These are phyloP conservation scores for Mnemiopsis leidyi DNA, from an alignment of 37 sponge, comb jelly and placozoan species.

Conservation along the genomic window DNA sequence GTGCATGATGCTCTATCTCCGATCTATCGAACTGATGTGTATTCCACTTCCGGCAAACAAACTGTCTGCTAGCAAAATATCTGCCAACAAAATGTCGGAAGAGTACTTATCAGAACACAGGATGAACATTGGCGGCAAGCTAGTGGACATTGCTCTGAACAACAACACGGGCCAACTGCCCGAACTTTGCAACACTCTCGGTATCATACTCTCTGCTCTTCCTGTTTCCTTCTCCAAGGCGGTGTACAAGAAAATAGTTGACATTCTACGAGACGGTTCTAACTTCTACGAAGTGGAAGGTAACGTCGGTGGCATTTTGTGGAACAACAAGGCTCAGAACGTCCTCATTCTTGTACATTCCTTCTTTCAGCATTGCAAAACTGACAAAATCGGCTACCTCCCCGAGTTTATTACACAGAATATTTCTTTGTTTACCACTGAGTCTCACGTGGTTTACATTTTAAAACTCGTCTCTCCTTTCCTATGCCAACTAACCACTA, in stretches of 20 bases:
- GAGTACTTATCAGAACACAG: not conserved
- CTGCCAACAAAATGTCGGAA: not conserved
- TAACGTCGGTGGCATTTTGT: slow-evolving; percentile 1
- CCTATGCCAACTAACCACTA: not conserved
- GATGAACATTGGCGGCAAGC: slow-evolving; percentile 13
- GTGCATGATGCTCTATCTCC: slow-evolving; percentile 48
- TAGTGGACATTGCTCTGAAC: slow-evolving; percentile 29
- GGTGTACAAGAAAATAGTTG: slow-evolving; percentile 8
- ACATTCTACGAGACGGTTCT: not conserved
- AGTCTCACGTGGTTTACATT: slow-evolving; percentile 15
- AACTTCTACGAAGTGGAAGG: slow-evolving; percentile 41
- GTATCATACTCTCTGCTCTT: slow-evolving; percentile 8
- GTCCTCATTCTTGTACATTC: slow-evolving; percentile 23
- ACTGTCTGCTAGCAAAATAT: too few species aligned
- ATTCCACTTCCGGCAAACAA: slow-evolving; percentile 36
- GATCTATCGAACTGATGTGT: slow-evolving; percentile 18
- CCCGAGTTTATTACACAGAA: slow-evolving; percentile 63
- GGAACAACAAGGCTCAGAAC: slow-evolving; percentile 31
- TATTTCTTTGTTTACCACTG: not conserved
- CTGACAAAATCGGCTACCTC: slow-evolving; percentile 7
- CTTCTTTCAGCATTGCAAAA: slow-evolving; percentile 55
- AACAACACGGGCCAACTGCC: slow-evolving; percentile 3
- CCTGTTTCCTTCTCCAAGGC: slow-evolving; percentile 49
- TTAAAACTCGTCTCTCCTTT: slow-evolving; percentile 52
- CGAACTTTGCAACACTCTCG: slow-evolving; percentile 43